A percentile compares a stretch with the other conserved stretches of the same genome.
These are phyloP conservation scores for Pristionchus exspectatus DNA, from an alignment of 2,888 invertebrate species.

Conservation along the genomic window DNA sequence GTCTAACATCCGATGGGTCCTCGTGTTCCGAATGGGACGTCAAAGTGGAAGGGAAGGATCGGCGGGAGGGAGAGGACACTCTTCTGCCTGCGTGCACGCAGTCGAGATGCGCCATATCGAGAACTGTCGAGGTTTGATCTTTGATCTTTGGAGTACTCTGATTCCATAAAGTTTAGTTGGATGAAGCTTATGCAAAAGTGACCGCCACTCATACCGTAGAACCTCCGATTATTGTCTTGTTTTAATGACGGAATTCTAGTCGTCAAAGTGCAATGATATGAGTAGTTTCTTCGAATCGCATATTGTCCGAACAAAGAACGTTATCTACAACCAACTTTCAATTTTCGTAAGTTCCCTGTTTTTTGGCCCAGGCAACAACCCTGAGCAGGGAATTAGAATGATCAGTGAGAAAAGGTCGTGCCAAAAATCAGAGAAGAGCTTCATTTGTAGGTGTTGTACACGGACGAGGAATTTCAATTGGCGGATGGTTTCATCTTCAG, in stretches of 20 bases:
- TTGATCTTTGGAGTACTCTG: background rate
- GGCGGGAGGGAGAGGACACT: constrained; percentile 35
- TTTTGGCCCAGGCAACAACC: too few relatives aligned
- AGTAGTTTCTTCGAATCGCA: too few relatives aligned
- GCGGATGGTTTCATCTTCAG: constrained; percentile 44
- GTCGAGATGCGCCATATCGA: background rate
- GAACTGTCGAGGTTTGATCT: constrained; percentile 36
- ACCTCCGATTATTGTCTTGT: too few relatives aligned
- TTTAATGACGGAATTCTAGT: too few relatives aligned
- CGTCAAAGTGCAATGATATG: too few relatives aligned
- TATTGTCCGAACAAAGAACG: too few relatives aligned
- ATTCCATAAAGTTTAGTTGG: background rate
- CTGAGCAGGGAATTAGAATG: too few relatives aligned
- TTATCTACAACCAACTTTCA: too few relatives aligned
- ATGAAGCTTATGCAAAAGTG: too few relatives aligned
- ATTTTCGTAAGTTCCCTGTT: too few relatives aligned
- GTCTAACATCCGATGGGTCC: constrained; percentile 22
- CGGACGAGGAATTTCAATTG: constrained; percentile 52
- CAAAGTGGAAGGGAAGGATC: constrained; percentile 31
- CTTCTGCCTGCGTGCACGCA: constrained; percentile 18
- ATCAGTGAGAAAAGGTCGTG: too few relatives aligned
- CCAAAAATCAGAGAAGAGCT: background rate
- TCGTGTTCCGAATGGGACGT: constrained; percentile 50
- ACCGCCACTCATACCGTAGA: too few relatives aligned
- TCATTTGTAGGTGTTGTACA: constrained; percentile 16